Evolutionary conservation across 35 echinoderm and acorn worm genomes (phyloP).

Genomic region (Eucidaris tribuloides): DNA sequence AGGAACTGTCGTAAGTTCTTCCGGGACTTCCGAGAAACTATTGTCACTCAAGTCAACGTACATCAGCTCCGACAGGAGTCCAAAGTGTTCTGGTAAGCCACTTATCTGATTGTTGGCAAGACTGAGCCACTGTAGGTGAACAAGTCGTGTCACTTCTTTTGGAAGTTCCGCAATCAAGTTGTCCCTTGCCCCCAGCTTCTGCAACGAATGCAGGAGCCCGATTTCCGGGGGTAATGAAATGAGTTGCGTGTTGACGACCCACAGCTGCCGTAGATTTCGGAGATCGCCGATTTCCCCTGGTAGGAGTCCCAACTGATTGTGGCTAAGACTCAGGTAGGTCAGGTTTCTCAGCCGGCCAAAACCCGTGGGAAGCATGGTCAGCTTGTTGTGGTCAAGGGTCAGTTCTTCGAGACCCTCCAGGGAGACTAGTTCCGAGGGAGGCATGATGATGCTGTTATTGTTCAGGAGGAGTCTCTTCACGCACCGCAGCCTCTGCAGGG

Average conservation of each 20-base stretch:
- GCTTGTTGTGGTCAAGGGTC: slow-evolving; percentile 82
- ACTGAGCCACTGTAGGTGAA: slow-evolving; percentile 69
- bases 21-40: slow-evolving; percentile 31
- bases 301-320: slow-evolving; percentile 78
- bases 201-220: slow-evolving; percentile 54
- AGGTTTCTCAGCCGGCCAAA: slow-evolving; percentile 75
- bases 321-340: slow-evolving; percentile 82
- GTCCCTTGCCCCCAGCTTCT: slow-evolving; percentile 80
- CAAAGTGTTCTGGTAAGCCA: slow-evolving; percentile 58
- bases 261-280: slow-evolving; percentile 67
- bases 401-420: slow-evolving; percentile 70
- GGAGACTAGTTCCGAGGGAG: slow-evolving; percentile 69
- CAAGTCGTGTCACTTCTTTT: slow-evolving; percentile 55
- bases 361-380: slow-evolving; percentile 83
- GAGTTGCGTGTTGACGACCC: slow-evolving; percentile 68
- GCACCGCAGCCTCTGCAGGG: slow-evolving; percentile 48
- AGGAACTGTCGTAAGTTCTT: slow-evolving; percentile 35
- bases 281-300: slow-evolving; percentile 92
- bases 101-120: slow-evolving; percentile 60
- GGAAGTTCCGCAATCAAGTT: slow-evolving; percentile 74
- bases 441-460: slow-evolving; percentile 89
- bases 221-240: slow-evolving; percentile 68
- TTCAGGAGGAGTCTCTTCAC: slow-evolving; percentile 83
- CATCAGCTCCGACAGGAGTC: slow-evolving; percentile 51
- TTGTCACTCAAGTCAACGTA: slow-evolving; percentile 89